These are phyloP conservation scores for Chrysina gloriosa DNA, from an alignment of 2,888 invertebrate genomes.

Conservation along the genomic window DNA sequence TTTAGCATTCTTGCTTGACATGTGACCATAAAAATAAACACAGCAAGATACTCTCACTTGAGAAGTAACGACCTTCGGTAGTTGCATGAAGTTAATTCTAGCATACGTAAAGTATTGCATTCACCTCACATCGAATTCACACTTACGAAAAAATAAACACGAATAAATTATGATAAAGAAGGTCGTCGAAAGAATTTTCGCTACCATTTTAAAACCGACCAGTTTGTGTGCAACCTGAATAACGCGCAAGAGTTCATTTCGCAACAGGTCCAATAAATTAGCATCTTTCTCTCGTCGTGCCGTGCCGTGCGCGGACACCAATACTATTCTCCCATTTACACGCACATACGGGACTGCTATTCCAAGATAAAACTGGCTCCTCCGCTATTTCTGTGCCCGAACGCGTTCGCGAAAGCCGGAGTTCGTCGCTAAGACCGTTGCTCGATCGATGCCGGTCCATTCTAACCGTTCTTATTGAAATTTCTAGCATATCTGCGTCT, in stretches of 20 bases:
- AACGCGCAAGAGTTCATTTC: constrained; percentile 4
- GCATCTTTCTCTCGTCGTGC: background rate
- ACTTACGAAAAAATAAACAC: background rate
- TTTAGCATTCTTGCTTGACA: too few species aligned
- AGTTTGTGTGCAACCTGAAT: constrained; percentile 21
- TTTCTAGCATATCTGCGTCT: constrained; percentile 13
- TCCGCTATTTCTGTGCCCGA: background rate
- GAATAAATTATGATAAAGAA: constrained; percentile 20
- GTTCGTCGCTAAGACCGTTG: background rate
- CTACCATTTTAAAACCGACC: background rate
- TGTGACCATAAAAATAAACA: background rate
- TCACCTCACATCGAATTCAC: background rate
- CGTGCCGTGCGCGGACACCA: background rate
- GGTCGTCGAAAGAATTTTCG: constrained; percentile 3
- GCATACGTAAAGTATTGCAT: background rate
- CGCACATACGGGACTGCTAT: constrained; percentile 2
- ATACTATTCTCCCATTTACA: background rate
- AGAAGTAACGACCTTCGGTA: background rate
- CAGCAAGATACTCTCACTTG: background rate
- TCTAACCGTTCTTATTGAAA: constrained; percentile 5
- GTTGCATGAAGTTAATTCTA: background rate
- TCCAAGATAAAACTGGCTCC: background rate
- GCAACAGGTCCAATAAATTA: constrained; percentile 26
- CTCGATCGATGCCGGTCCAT: background rate
- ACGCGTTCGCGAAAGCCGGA: background rate